Base-by-base conservation (phyloP, 2,888 invertebrate genomes). In the Barypeithes pellucidus region DNA sequence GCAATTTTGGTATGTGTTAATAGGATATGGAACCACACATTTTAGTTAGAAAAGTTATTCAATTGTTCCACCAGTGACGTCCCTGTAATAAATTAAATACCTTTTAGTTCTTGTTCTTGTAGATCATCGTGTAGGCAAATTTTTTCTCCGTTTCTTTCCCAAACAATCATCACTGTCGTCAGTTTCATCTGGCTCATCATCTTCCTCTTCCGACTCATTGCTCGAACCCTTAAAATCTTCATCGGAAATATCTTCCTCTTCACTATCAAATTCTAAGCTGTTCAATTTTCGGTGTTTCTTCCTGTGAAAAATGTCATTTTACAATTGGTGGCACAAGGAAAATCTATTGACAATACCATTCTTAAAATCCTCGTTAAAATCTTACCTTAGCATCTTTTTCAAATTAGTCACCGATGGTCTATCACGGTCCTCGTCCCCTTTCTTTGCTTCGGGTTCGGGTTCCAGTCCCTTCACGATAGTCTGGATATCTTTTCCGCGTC, bases 141-240 rank as follows among this genome's bases (percentile, higher is more conserved):
- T 85, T 70, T 86, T 87, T 47, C 87, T 87, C 36, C 87, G 87
- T 45, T 87, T 84, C 12, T 88, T 85, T 18, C 88, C 86, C 63
- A 87, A 86, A 2, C 87, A 83, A 43, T 88, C 88, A 50, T 88
- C 88, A 43, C 88, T 90, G 22, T 90, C n/a, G n/a, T n/a, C 88
- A 43, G 88, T 90, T 22, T 90, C 91, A 9, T 89, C 90, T 24
- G 88, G 88, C 29, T 88, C 88, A 66, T 90, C 89, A 24, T 91
- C 90, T 57, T 91, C 91, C 50, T 79, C 79, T 47, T 77, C 88
- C 1, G 79, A 78, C 0, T 88, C 89, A 14, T 85, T 83, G 70
- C 84, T 92, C 0, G 93, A 91, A 47, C 95, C 95, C 83, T 95
- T 94, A 82, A 97, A 97, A 85, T 97, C 97, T 84, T 97, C 97